A percentile compares a stretch with the other conserved stretches of the same genome.
These are phyloP conservation scores for Archips crataeganus DNA, from an alignment of 2,888 invertebrate species.

Conservation along the genomic window DNA sequence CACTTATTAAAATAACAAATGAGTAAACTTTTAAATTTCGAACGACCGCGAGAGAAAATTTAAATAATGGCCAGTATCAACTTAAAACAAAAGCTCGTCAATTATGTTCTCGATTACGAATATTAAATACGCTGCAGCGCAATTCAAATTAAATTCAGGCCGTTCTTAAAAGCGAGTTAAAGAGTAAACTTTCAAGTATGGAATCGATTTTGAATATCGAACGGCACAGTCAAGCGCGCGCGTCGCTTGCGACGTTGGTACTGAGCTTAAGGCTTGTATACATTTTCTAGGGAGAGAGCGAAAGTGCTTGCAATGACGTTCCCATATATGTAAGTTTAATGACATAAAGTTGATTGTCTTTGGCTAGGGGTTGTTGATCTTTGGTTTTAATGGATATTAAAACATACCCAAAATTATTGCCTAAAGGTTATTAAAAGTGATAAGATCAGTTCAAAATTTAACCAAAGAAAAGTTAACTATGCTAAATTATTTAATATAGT, in stretches of 20 bases:
- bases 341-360: slow-evolving; percentile 50
- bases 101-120: background rate
- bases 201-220: slow-evolving; percentile 44
- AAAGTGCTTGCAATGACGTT: slow-evolving; percentile 64
- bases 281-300: slow-evolving; percentile 74
- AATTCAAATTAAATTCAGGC: background rate
- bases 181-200: slow-evolving; percentile 25
- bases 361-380: slow-evolving; percentile 49
- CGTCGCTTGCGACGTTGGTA: slow-evolving; percentile 58
- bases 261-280: slow-evolving; percentile 68
- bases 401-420: background rate
- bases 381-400: slow-evolving; percentile 21
- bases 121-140: background rate
- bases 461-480: background rate
- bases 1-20: background rate
- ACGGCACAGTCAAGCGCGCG: slow-evolving; percentile 58
- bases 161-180: slow-evolving; percentile 35
- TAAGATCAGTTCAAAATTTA: no score
- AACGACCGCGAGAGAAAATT: background rate
- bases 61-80: background rate
- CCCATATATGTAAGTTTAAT: slow-evolving; percentile 56
- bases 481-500: background rate
- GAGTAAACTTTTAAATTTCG: background rate
- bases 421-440: no score
- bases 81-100: background rate